Base-by-base conservation (phyloP, 37 sponge, comb jelly and placozoan species). In the Geodia barretti region DNA sequence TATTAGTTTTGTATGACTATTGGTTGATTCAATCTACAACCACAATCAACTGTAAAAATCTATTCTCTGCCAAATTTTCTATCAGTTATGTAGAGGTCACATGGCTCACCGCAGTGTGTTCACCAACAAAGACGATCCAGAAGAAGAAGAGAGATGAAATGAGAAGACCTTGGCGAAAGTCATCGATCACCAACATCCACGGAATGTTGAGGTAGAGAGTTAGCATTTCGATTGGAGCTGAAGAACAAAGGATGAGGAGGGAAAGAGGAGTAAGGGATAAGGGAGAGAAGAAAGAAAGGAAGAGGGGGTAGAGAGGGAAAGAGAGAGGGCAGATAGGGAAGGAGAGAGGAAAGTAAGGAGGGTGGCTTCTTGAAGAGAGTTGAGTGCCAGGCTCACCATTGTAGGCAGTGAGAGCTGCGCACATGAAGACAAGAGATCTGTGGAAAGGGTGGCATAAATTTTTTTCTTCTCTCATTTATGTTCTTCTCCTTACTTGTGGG, bases 111-210 rank as follows among this genome's bases (percentile, higher is more conserved):
- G 39, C 59, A 3, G 33, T 74, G 68, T 92, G 92, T 39, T 92
- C 88, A 17, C 79, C 82, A 25, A 92, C 85, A 73, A 85, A 81
- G 25, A 92, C 68, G 32, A 84, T 64, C 93, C 93, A 92, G 86
- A 88, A 92, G 4, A 73, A 42, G 63, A 86, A 65, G 4, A 92
- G 76, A 26, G 86, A 78, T 11, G 79, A 62, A 3, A 88, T 73
- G 21, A 88, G 75, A 20, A 92, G 64, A 34, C 89, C 93, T 70
- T 79, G 84, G 62, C 88, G 37, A 72, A 92, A 79, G 81, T 92
- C 93, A 58, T 88, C 84, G 63, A 88, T 42, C 42, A 2, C 97
- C 97, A n/a, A 90, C 84, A 68, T 87, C 72, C 61, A 96, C 88
- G 38, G 92, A 79, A 43, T 73, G 41, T 41, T 92, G 9, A 58